phyloP scores from a whole-genome alignment of 2,113 vertebrate genomes.

The Telmatochromis sp. region DNA sequence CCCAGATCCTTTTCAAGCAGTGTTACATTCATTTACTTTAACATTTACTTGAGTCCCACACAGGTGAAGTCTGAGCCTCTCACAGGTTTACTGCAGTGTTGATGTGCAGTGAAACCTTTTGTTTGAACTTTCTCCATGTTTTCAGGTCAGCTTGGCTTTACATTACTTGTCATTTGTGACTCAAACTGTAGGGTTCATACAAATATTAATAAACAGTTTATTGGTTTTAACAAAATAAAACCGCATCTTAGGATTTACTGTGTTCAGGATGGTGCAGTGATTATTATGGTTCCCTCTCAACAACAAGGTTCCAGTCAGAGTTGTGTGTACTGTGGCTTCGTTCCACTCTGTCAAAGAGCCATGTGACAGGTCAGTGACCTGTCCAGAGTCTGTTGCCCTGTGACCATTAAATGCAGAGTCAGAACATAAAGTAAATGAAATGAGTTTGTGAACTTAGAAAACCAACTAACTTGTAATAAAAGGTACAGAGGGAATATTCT shows the following conservation, averaged over 20 bases:
- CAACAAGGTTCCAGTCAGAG: background rate
- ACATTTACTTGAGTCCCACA: rapidly evolving
- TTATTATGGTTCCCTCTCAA: background rate
- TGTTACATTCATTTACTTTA: background rate
- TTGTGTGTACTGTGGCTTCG: rapidly evolving
- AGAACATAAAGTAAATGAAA: rapidly evolving
- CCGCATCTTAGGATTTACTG: rapidly evolving
- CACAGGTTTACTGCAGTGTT: rapidly evolving
- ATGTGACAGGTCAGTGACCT: background rate
- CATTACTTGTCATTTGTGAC: background rate
- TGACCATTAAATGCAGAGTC: background rate
- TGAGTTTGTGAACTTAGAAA: rapidly evolving
- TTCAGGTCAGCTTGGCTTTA: rapidly evolving
- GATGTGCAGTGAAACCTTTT: background rate
- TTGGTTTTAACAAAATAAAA: rapidly evolving
- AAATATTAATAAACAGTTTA: rapidly evolving
- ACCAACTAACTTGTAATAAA: rapidly evolving
- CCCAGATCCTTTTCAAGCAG: background rate
- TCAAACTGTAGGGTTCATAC: rapidly evolving
- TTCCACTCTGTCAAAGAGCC: background rate
- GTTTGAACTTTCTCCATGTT: background rate
- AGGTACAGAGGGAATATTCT: rapidly evolving
- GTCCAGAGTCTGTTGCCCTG: rapidly evolving
- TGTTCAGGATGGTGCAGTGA: background rate
- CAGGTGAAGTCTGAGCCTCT: background rate